Evolutionary conservation across 1,140 invertebrate genomes (phyloP), one percentile per base, ranked within the genome.

Genomic region (Dinoponera quadriceps): DNA sequence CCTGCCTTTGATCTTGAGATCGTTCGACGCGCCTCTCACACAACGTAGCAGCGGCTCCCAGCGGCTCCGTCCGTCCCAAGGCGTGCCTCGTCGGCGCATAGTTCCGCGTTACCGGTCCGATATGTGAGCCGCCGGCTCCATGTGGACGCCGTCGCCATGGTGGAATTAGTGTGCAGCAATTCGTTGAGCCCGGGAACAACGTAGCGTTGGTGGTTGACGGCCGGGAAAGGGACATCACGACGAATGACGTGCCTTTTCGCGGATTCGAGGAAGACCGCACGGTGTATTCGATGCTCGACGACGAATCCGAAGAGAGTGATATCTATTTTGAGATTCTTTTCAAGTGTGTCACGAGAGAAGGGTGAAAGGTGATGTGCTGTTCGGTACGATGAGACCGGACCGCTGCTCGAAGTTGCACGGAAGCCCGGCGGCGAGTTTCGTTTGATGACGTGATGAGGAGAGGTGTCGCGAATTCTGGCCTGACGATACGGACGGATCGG

Each of bases 91-190:
- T 84, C 62, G 33, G 59, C 63, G 73, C 62, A 75, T 54, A 66
- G 63, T 62, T 83, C 14, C 29, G 20, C 49, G 18, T 44, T 13
- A 27, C 54, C 44, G 55, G 49, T 48, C 51, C 29, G 77, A 72
- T 48, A 86, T 84, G 66, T 84, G 68, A 81, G 75, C 72, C 72
- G 49, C 27, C 85, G 66, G 59, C 62, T 51, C 16, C 63, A 18
- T 38, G 3, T 49, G 54, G 44, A 74, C 63, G 75, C 71, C 75
- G 77, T 88, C 88, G 88, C 88, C 85, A 89, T 89, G 90, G 74
- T 86, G 87, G 80, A 86, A 80, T 77, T 91, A 62, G 72, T 89
- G 84, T 91, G 91, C 83, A 92, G 89, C 85, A 92, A 91, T 84
- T 88, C 91, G 60, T 83, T 91, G 84, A 91, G 91, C 44, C 90